Evolutionary conservation across 1,140 invertebrate genomes (phyloP).

Genomic region (Chlorops oryzae): DNA sequence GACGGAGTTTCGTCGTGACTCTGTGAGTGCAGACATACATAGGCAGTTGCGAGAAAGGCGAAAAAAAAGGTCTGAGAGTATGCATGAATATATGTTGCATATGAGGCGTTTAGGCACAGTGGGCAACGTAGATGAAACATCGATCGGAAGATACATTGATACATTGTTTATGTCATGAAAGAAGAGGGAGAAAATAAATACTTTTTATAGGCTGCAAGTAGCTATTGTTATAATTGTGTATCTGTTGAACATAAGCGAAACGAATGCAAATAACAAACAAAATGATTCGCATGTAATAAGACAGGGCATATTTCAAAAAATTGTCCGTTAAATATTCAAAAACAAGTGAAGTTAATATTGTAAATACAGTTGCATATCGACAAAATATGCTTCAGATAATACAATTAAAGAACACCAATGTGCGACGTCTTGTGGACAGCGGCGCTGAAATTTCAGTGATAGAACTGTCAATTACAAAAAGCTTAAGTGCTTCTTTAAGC

Average conservation of each 20-base stretch:
- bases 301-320: too few species aligned
- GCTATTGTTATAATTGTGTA: conserved; percentile 1
- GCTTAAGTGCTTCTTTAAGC: not conserved
- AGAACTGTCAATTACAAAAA: not conserved
- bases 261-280: not conserved
- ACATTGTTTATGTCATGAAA: not conserved
- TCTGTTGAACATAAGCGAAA: not conserved
- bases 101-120: not conserved
- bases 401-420: not conserved
- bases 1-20: not conserved
- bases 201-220: not conserved
- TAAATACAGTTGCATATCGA: not conserved
- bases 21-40: not conserved
- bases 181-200: not conserved
- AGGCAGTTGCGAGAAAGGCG: too few species aligned
- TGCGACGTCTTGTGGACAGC: not conserved
- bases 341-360: not conserved
- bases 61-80: too few species aligned
- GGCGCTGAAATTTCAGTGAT: not conserved
- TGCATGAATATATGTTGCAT: conserved; percentile 4
- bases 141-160: not conserved
- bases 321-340: not conserved
- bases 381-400: not conserved
- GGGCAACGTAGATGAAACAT: not conserved
- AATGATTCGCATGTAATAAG: conserved; percentile 3